phyloP scores from a whole-genome alignment of 2,888 invertebrate species.

The Caenorhabditis sp. region DNA sequence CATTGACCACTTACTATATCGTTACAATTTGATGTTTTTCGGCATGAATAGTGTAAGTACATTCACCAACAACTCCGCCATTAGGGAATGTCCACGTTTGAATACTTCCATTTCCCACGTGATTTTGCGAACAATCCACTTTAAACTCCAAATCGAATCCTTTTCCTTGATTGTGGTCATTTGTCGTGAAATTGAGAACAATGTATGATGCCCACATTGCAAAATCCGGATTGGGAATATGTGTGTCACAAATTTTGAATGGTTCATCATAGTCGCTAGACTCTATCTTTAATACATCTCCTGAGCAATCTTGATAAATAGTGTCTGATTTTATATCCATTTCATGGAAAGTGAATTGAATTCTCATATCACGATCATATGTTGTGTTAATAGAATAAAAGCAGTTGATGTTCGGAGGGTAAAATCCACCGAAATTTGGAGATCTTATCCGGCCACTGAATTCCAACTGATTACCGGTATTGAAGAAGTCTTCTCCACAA shows the following conservation, averaged over 20 bases:
- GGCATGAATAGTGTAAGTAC: conserved; percentile 59
- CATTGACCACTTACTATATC: no score
- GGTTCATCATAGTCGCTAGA: no score
- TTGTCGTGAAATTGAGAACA: conserved; percentile 67
- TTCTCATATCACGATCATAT: conserved; percentile 16
- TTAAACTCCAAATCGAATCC: conserved; percentile 72
- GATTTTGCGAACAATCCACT: conserved; percentile 57
- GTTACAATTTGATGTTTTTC: not conserved
- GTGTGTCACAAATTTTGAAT: no score
- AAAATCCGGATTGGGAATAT: not conserved
- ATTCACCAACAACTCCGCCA: conserved; percentile 57
- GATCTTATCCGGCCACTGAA: conserved; percentile 55
- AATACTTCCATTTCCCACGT: conserved; percentile 62
- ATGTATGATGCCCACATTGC: conserved; percentile 21
- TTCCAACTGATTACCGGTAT: conserved; percentile 23
- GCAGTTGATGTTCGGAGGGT: conserved; percentile 73
- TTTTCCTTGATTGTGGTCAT: conserved; percentile 65
- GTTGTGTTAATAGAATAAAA: conserved; percentile 71
- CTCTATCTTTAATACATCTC: not conserved
- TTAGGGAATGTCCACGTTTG: conserved; percentile 64
- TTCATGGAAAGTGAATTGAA: conserved; percentile 36
- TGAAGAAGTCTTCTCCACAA: conserved; percentile 44
- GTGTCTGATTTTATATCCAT: conserved; percentile 24
- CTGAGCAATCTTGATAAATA: conserved; percentile 24
- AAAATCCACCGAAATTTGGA: conserved; percentile 63